These are phyloP conservation scores for Parnassius orleans DNA, from an alignment of 2,888 invertebrate species.

Conservation along the genomic window DNA sequence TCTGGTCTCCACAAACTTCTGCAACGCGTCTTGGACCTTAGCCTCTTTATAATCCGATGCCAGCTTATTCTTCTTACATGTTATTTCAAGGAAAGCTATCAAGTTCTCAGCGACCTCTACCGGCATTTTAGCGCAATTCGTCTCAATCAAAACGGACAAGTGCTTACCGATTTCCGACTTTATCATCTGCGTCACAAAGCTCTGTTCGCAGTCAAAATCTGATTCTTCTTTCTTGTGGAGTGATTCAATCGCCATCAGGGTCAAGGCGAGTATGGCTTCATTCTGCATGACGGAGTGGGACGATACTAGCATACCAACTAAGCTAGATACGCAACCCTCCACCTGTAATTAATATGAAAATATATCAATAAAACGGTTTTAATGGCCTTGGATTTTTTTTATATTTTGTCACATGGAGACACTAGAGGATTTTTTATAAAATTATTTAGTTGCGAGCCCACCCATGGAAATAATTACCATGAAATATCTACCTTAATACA, in stretches of 20 bases:
- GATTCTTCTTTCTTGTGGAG: conserved; percentile 43
- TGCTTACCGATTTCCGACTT: conserved; percentile 77
- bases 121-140: conserved; percentile 71
- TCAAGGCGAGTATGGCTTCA: conserved; percentile 88
- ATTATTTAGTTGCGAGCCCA: no score
- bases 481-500: no score
- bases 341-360: conserved; percentile 56
- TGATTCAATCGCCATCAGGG: conserved; percentile 76
- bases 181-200: conserved; percentile 59
- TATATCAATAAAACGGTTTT: conserved; percentile 82
- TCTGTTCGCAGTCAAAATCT: conserved; percentile 50
- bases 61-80: conserved; percentile 59
- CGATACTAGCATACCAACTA: conserved; percentile 91
- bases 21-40: conserved; percentile 55
- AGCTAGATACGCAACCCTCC: conserved; percentile 86
- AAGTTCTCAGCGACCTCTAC: conserved; percentile 75
- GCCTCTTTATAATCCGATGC: conserved; percentile 59
- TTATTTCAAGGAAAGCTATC: conserved; percentile 68
- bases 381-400: no score
- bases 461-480: no score
- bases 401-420: conserved; percentile 41
- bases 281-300: conserved; percentile 94
- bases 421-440: no score
- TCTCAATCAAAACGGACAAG: conserved; percentile 69
- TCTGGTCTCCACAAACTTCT: conserved; percentile 56